phyloP scores from a whole-genome alignment of 1,140 invertebrate species.

The Meloidogyne exigua region DNA sequence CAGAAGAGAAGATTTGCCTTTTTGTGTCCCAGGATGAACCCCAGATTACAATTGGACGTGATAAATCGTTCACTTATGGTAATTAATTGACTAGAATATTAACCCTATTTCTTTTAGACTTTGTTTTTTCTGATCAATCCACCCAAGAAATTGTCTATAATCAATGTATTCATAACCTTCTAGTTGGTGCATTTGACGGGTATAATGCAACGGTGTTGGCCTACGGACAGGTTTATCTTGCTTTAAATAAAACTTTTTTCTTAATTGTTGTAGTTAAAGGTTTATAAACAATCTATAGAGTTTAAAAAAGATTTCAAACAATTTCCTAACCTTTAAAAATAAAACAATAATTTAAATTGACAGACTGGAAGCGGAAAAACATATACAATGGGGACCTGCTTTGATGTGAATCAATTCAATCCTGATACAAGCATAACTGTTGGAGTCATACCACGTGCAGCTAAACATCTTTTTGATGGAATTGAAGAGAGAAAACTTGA shows the following conservation, averaged over 20 bases:
- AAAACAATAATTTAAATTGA: background rate
- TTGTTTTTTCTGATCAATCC: constrained; percentile 75
- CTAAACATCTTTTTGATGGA: constrained; percentile 66
- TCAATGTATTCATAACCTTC: constrained; percentile 74
- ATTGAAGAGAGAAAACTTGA: constrained; percentile 60
- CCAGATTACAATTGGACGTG: constrained; percentile 86
- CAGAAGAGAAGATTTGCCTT: constrained; percentile 90
- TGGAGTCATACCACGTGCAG: constrained; percentile 67
- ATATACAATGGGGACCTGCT: constrained; percentile 96
- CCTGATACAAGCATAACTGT: constrained; percentile 50
- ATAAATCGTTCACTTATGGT: constrained; percentile 79
- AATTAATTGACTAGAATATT: background rate
- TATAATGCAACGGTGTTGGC: constrained; percentile 69
- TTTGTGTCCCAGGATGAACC: constrained; percentile 74
- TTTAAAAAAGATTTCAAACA: no score
- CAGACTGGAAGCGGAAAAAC: constrained; percentile 95
- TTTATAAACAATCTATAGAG: no score
- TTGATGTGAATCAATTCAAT: constrained; percentile 74
- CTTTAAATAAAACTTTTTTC: no score
- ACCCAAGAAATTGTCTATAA: constrained; percentile 77
- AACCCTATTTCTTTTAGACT: constrained; percentile 68
- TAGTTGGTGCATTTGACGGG: constrained; percentile 69
- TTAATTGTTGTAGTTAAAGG: no score
- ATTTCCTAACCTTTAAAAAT: no score
- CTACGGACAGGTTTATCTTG: constrained; percentile 66